Conservation (phyloP, 1,140 invertebrate genomes). For the Hestina assimilis region DNA sequence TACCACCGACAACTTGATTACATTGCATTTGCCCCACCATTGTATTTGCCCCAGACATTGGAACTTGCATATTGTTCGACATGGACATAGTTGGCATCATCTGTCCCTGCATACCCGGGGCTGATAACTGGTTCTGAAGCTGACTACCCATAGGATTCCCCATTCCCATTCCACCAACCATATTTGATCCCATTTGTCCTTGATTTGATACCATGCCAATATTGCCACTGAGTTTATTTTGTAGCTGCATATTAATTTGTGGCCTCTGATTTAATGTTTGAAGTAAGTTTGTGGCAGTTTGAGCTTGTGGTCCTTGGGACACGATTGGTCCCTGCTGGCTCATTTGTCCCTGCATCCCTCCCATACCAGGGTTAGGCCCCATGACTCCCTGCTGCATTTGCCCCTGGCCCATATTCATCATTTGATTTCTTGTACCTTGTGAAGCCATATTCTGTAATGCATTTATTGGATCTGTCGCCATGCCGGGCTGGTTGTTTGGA, state of each 20-base stretch:
- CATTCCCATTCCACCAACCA: constrained; percentile 59
- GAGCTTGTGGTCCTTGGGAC: constrained; percentile 57
- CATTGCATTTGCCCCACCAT: constrained; percentile 67
- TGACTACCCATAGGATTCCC: constrained; percentile 59
- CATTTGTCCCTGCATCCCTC: constrained; percentile 63
- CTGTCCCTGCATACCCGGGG: constrained; percentile 56
- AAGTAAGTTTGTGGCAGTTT: constrained; percentile 64
- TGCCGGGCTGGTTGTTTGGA: constrained; percentile 69
- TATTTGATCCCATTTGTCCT: constrained; percentile 61
- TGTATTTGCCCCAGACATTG: constrained; percentile 54
- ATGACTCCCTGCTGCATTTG: constrained; percentile 81
- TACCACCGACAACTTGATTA: constrained; percentile 58
- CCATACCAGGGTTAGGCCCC: constrained; percentile 69
- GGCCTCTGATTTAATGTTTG: constrained; percentile 67
- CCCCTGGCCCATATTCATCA: constrained; percentile 78
- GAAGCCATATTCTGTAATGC: constrained; percentile 91
- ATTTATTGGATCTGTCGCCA: constrained; percentile 89
- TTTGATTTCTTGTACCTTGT: constrained; percentile 79
- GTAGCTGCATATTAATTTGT: constrained; percentile 67
- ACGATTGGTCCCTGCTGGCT: constrained; percentile 59
- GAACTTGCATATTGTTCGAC: constrained; percentile 60
- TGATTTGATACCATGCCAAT: constrained; percentile 68
- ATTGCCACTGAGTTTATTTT: constrained; percentile 50
- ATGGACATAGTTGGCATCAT: constrained; percentile 70
- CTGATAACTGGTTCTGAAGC: constrained; percentile 54